Evolutionary conservation across 2,797 vertebrate species (phyloP), one percentile per base, ranked within the genome.

Genomic region (Gadopsis marmoratus): DNA sequence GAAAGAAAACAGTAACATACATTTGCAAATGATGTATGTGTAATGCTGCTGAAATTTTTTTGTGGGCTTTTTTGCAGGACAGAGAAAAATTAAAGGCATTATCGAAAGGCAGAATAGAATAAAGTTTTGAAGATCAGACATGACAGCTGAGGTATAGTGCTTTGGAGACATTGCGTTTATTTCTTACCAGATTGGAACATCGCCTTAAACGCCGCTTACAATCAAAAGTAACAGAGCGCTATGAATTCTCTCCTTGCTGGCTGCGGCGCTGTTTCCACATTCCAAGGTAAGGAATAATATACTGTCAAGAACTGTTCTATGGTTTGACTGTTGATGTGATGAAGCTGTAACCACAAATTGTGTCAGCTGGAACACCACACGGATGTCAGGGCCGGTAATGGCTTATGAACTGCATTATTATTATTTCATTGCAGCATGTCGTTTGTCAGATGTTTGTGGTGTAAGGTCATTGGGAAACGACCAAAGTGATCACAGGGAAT

Each of bases 271-370:
- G 29, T 81, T 80, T 82, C 75, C 77, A 71, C 84, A 76, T 71
- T 74, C 76, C 50, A 69, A 78, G 70, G 67, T 78, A 76, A 82
- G 81, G 73, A 81, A 83, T 88, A 84, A 90, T 84, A 85, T 79
- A 55, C 85, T 85, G 89, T 87, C 89, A 83, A 67, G 80, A 85
- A 39, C 78, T 54, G 78, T 78, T 89, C 70, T 68, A 10, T 79
- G 55, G 81, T 88, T 85, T 88, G 84, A 89, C 85, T 87, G 82
- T 79, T 81, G 79, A 84, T 71, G 73, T 71, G 56, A 84, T 76
- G 85, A 69, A 86, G 83, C 85, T 58, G 84, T 61, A 58, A 88
- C 90, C 90, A 86, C 92, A 91, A 86, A 81, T 65, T 85, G 85
- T 76, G 82, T 89, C 88, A 79, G 83, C 79, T 79, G 73, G 51